Conservation (phyloP, 1,140 invertebrate genomes). For the Pristionchus pacificus region DNA sequence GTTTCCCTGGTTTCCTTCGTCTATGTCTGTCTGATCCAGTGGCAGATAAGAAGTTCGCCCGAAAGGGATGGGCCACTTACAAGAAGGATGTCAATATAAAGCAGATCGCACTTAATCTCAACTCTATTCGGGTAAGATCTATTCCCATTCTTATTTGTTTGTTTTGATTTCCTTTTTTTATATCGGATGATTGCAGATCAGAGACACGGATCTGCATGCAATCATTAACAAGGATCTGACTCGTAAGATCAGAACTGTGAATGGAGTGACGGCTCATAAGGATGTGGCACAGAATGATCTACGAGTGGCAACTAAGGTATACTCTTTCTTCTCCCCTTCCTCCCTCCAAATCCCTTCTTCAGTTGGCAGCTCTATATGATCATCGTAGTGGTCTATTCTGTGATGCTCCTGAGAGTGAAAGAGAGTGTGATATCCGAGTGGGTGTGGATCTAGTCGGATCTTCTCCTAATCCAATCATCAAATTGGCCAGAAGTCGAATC, state of each 20-base stretch:
- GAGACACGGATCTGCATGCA: slow-evolving; percentile 85
- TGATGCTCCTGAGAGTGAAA: slow-evolving; percentile 23
- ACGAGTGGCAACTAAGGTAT: slow-evolving; percentile 86
- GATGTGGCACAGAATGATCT: slow-evolving; percentile 82
- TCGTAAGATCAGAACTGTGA: slow-evolving; percentile 82
- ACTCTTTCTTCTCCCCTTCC: slow-evolving; percentile 84
- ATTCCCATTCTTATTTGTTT: not conserved
- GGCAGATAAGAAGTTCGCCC: slow-evolving; percentile 86
- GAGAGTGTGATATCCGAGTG: slow-evolving; percentile 22
- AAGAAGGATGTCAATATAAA: slow-evolving; percentile 94
- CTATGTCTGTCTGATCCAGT: slow-evolving; percentile 93
- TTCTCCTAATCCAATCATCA: not conserved
- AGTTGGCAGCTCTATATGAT: slow-evolving; percentile 63
- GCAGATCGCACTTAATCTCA: slow-evolving; percentile 98
- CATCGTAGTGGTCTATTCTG: slow-evolving; percentile 75
- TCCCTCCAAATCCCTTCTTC: slow-evolving; percentile 67
- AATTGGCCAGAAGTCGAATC: not conserved
- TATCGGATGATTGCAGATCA: slow-evolving; percentile 65
- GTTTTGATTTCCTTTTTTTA: not conserved
- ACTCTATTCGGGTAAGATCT: slow-evolving; percentile 77
- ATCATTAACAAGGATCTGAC: slow-evolving; percentile 90
- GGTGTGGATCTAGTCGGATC: slow-evolving; percentile 23
- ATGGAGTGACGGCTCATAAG: slow-evolving; percentile 74
- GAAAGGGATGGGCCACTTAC: slow-evolving; percentile 97
- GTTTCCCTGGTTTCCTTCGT: slow-evolving; percentile 89